These are phyloP conservation scores for Urocynchramus pylzowi DNA, from an alignment of 2,113 vertebrate genomes.

Conservation along the genomic window DNA sequence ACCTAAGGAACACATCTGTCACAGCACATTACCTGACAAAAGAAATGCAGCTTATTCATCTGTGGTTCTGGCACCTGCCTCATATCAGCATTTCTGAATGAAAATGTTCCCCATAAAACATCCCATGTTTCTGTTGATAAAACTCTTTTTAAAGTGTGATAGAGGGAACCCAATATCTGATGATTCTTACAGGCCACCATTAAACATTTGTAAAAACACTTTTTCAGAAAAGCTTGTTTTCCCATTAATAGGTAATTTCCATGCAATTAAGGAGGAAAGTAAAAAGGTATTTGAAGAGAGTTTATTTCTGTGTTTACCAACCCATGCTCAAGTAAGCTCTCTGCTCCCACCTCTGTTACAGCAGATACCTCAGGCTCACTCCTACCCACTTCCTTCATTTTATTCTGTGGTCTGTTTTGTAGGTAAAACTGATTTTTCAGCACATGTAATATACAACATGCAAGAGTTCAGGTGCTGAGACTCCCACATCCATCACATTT, in stretches of 20 bases:
- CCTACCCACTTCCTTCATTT: background rate
- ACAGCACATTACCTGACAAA: background rate
- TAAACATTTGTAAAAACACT: background rate
- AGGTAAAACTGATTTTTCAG: background rate
- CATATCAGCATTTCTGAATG: background rate
- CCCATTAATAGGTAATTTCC: background rate
- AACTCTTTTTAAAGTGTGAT: background rate
- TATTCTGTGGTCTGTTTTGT: background rate
- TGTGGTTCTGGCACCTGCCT: background rate
- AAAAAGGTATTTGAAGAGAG: background rate
- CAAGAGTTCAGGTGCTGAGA: background rate
- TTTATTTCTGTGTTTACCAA: background rate
- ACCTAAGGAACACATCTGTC: background rate
- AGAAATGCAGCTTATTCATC: background rate
- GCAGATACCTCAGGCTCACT: background rate
- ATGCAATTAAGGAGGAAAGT: background rate
- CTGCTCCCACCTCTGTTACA: background rate
- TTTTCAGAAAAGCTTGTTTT: background rate
- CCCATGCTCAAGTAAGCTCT: background rate
- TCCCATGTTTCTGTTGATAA: background rate
- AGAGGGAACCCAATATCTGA: background rate
- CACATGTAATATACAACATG: background rate
- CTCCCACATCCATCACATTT: background rate
- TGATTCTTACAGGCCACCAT: background rate
- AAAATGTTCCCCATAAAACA: background rate